Conservation (phyloP, 1,140 invertebrate species). For the Drosophila sp. region DNA sequence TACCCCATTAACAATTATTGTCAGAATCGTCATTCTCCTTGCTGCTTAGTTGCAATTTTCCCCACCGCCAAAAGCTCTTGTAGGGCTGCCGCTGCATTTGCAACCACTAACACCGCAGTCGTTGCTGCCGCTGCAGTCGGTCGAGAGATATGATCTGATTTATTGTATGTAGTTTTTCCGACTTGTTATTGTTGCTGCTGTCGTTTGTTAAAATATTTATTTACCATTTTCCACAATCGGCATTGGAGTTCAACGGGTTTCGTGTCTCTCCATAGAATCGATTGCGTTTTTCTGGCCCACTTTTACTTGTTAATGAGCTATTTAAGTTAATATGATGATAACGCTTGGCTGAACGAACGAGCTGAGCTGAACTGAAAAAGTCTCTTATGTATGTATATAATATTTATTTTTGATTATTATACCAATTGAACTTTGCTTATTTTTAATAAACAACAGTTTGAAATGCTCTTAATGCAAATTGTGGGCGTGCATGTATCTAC, state of each 20-base stretch:
- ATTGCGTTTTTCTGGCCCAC: constrained; percentile 59
- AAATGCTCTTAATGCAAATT: neutral
- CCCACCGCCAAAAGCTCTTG: constrained; percentile 23
- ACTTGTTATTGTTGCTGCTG: constrained; percentile 59
- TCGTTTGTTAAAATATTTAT: constrained; percentile 78
- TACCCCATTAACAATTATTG: constrained; percentile 32
- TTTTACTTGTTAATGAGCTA: constrained; percentile 64
- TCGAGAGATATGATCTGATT: constrained; percentile 73
- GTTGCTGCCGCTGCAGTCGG: constrained; percentile 9
- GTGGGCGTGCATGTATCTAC: neutral
- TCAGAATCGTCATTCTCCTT: constrained; percentile 54
- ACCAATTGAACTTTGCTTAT: neutral
- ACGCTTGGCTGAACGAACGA: neutral
- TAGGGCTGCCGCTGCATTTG: constrained; percentile 56
- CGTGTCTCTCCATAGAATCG: constrained; percentile 48
- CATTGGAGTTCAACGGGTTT: constrained; percentile 60
- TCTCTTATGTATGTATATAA: neutral
- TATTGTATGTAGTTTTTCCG: constrained; percentile 68
- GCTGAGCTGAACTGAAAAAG: neutral
- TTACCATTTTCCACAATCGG: constrained; percentile 80
- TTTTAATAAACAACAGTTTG: neutral
- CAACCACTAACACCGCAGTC: constrained; percentile 48
- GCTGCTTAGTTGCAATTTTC: constrained; percentile 25
- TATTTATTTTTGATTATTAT: neutral
- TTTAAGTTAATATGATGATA: constrained; percentile 35